Conservation (phyloP, 2,888 invertebrate species). For the Unio delphinus region DNA sequence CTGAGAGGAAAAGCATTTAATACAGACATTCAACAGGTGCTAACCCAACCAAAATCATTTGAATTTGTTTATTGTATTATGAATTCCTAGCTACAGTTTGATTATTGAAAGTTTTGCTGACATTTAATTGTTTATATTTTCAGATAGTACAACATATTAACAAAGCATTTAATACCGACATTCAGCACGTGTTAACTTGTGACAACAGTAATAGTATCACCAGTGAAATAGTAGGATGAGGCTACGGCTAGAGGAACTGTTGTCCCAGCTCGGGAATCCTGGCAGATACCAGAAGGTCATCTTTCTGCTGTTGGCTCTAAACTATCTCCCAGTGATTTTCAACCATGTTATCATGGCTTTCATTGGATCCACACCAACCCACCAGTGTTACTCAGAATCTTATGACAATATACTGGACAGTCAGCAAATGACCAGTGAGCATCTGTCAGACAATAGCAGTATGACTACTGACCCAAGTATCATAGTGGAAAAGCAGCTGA, state of each 20-base stretch:
- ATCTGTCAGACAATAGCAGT: conserved; percentile 7
- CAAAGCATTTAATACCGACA: no score
- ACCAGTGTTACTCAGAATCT: conserved; percentile 37
- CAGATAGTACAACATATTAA: no score
- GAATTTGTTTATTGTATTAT: no score
- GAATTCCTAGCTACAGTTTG: no score
- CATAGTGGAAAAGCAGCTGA: no score
- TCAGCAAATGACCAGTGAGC: neutral
- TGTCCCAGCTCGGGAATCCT: conserved; percentile 49
- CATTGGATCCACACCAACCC: conserved; percentile 44
- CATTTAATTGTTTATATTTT: no score
- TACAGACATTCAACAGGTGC: no score
- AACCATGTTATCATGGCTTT: conserved; percentile 66
- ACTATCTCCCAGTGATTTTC: conserved; percentile 59
- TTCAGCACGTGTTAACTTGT: neutral
- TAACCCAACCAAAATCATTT: no score
- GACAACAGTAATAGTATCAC: neutral
- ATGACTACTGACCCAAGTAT: no score
- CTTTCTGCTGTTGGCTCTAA: conserved; percentile 55
- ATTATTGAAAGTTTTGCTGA: no score
- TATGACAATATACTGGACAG: conserved; percentile 11
- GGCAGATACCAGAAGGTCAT: conserved; percentile 55
- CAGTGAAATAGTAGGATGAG: conserved; percentile 21
- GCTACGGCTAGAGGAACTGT: conserved; percentile 42
- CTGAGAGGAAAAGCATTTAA: no score